Percentiles rank a stretch among this genome's conserved stretches.
These are phyloP conservation scores for Trypoxylus dichotomus DNA, from an alignment of 1,140 invertebrate genomes.

Conservation along the genomic window DNA sequence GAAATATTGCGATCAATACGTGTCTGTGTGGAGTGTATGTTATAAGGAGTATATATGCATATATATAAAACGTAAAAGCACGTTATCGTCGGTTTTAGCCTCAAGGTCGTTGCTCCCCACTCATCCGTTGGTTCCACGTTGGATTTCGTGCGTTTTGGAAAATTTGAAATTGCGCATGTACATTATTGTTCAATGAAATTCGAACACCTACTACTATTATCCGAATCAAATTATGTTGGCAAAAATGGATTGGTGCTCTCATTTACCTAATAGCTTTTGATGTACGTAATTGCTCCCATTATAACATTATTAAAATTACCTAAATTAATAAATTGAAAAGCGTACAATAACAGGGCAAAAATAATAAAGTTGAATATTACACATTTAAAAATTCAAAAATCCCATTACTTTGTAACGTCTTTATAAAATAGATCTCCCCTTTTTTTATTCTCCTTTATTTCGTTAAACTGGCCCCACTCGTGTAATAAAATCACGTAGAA, in stretches of 20 bases:
- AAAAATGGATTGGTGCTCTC: no score
- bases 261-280: no score
- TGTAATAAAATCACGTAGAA: not conserved
- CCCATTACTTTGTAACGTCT: no score
- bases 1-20: constrained; percentile 25
- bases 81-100: constrained; percentile 24
- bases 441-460: no score
- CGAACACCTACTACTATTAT: not conserved
- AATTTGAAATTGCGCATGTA: not conserved
- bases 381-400: no score
- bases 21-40: not conserved
- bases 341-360: no score
- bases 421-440: no score
- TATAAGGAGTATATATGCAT: constrained; percentile 6
- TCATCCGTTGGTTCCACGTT: not conserved
- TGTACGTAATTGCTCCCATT: no score
- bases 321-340: no score
- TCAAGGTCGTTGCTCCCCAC: constrained; percentile 10
- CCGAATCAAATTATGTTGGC: no score
- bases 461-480: not conserved
- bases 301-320: no score
- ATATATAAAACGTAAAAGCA: constrained; percentile 20
- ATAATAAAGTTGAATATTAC: no score
- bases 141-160: constrained; percentile 19
- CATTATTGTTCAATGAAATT: not conserved